These are phyloP conservation scores for Scaptomyza pallida DNA, from an alignment of 1,140 invertebrate genomes.

Conservation along the genomic window DNA sequence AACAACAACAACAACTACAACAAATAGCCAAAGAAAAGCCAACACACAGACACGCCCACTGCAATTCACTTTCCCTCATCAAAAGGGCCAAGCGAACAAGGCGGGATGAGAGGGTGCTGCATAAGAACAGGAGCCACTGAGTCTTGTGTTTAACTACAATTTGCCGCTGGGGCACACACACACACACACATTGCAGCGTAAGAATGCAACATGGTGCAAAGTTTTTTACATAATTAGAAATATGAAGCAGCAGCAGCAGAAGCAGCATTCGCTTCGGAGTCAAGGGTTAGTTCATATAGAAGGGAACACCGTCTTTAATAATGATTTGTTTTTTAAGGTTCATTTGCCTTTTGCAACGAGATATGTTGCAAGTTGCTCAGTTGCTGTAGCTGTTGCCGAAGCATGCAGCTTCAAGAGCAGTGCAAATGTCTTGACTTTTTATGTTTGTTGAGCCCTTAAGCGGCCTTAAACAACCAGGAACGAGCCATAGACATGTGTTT, in stretches of 20 bases:
- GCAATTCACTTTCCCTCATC: conserved; percentile 58
- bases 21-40: too few relatives aligned
- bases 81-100: conserved; percentile 14
- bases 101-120: too few relatives aligned
- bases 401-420: conserved; percentile 63
- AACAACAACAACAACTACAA: conserved; percentile 40
- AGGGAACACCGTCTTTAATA: conserved; percentile 57
- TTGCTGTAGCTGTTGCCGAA: conserved; percentile 9
- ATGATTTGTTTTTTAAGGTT: conserved; percentile 75
- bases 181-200: background rate
- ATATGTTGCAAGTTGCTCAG: conserved; percentile 7
- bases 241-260: conserved; percentile 41
- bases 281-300: background rate
- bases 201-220: conserved; percentile 57
- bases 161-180: conserved; percentile 43
- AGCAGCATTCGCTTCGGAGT: too few relatives aligned
- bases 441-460: conserved; percentile 78
- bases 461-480: conserved; percentile 14
- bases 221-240: conserved; percentile 79
- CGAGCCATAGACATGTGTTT: background rate
- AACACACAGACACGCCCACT: conserved; percentile 43
- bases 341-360: conserved; percentile 53
- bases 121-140: conserved; percentile 15
- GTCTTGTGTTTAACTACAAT: conserved; percentile 73
- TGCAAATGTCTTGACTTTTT: conserved; percentile 83